Percentiles rank a stretch among this genome's conserved stretches.
Evolutionary conservation across 1,140 invertebrate genomes (phyloP).

Genomic region (Drosophila subobscura): DNA sequence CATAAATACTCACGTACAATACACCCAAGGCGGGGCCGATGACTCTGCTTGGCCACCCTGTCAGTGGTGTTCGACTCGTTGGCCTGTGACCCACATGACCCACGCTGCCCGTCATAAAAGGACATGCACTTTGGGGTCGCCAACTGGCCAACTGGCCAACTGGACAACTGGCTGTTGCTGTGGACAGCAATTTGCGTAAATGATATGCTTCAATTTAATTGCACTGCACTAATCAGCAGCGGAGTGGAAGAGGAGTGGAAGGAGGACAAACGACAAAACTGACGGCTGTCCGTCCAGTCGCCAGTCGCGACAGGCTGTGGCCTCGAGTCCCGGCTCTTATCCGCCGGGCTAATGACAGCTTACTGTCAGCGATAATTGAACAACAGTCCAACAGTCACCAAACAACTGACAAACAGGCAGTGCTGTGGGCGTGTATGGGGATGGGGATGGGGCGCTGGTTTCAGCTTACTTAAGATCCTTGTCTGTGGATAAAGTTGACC

Average conservation of each 20-base stretch:
- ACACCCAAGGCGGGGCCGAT: no score
- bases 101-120: not conserved
- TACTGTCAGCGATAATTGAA: conserved; percentile 17
- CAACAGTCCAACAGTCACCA: conserved; percentile 2
- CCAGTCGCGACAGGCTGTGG: conserved; percentile 9
- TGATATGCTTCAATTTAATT: conserved; percentile 57
- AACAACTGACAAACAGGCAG: no score
- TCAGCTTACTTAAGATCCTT: no score
- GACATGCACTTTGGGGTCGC: conserved; percentile 15
- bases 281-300: conserved; percentile 22
- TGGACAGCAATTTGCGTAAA: conserved; percentile 42
- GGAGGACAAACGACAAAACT: conserved; percentile 25
- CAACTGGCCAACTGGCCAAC: not conserved
- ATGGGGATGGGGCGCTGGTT: no score
- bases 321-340: not conserved
- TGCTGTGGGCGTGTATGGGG: no score
- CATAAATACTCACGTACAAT: conserved; percentile 40
- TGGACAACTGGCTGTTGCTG: not conserved
- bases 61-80: not conserved
- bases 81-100: conserved; percentile 12
- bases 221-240: conserved; percentile 47
- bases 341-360: conserved; percentile 30
- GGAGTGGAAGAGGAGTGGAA: no score
- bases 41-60: not conserved
- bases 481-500: no score